Conservation (phyloP, 2,113 vertebrate genomes). For the Furnarius figulus region DNA sequence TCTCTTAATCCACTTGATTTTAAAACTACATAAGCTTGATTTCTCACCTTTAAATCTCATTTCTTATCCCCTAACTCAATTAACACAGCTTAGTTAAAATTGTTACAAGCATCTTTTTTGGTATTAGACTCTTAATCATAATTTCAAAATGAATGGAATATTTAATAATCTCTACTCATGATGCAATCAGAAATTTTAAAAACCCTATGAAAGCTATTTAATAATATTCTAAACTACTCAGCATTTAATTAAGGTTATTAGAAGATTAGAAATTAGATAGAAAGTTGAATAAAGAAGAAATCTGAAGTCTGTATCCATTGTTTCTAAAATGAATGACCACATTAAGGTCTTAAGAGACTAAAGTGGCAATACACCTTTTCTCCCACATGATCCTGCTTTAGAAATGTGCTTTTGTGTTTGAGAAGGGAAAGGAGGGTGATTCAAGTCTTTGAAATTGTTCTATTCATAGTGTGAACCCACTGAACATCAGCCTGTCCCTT, state of each 20-base stretch:
- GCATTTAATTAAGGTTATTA: conserved; percentile 57
- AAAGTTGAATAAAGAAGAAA: conserved; percentile 42
- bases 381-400: not conserved
- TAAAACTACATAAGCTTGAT: not conserved
- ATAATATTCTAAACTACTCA: conserved; percentile 51
- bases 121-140: conserved; percentile 53
- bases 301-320: conserved; percentile 11
- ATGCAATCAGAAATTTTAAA: conserved; percentile 22
- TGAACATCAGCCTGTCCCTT: not conserved
- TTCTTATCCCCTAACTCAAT: conserved; percentile 54
- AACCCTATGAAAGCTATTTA: conserved; percentile 52
- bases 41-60: conserved; percentile 47
- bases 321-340: conserved; percentile 44
- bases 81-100: conserved; percentile 40
- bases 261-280: conserved; percentile 44
- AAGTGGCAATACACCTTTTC: not conserved
- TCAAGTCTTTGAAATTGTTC: not conserved
- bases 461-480: not conserved
- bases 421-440: not conserved
- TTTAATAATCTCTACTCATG: conserved; percentile 40
- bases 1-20: not conserved
- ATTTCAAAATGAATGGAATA: conserved; percentile 56
- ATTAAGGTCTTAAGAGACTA: not conserved
- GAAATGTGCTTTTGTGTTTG: not conserved
- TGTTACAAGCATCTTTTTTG: conserved; percentile 44